Evolutionary conservation across 2,797 vertebrate species (phyloP), one percentile per base, ranked within the genome.

Genomic region (Zalophus californianus): DNA sequence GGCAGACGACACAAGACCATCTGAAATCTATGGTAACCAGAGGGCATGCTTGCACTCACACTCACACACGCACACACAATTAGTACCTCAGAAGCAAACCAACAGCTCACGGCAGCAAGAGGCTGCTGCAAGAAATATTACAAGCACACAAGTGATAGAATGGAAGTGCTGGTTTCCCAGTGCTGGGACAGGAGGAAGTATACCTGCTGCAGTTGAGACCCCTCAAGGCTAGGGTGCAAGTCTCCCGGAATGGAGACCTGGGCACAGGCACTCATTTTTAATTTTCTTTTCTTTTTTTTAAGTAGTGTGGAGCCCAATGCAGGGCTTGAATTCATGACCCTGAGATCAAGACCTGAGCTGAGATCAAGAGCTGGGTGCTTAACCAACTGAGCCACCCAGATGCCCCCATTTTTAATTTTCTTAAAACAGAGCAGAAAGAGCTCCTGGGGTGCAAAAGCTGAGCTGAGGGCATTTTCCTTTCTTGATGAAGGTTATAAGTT

Each of bases 1-100:
- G 79, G 38, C 16, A 32, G 48, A 58, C 32, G 29, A 58, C 68
- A 52, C 21, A 9, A 90, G 29, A 32, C 20, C 20, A 35, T 60
- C 29, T 21, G 66, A 41, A 84, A 48, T 32, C 38, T 16, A 6
- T 9, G 16, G 66, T 48, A 56, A 58, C n/a, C 82, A 54, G 60
- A 62, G 11, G 3, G 0, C 6, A 29, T 54, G 3, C 1, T 5
- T 2, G 13, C 27, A 21, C 13, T 44, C n/a, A 15, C 20, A 32
- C 10, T 3, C 35, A 15, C 21, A 29, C 56, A 38, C 16, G 5
- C 21, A 12, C n/a, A 8, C 48, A 80, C 21, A 29, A 7, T 7
- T 38, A n/a, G 80, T 27, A 32, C 58, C 21, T 54, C n/a, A 90
- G 20, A 92, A 91, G 54, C 54, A 93, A 96, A 48, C 23, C 25